These are phyloP conservation scores for Colius striatus DNA, from an alignment of 2,113 vertebrate genomes.

Conservation along the genomic window DNA sequence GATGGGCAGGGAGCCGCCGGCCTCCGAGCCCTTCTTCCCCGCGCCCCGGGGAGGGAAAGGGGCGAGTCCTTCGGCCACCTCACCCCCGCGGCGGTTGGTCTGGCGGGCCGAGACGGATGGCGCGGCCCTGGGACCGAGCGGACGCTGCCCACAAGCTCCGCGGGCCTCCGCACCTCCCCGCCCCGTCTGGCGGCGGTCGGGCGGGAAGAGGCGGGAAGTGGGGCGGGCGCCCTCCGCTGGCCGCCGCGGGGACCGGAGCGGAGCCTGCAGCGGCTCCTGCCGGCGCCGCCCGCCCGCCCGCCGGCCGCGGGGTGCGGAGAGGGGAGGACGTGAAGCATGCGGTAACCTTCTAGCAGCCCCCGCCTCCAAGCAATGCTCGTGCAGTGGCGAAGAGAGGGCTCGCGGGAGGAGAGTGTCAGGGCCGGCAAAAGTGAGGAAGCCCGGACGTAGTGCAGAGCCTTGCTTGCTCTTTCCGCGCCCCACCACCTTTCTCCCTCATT, in stretches of 20 bases:
- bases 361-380: background rate
- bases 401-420: fast-evolving
- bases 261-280: fast-evolving
- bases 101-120: fast-evolving
- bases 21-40: background rate
- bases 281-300: fast-evolving
- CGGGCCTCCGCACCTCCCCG: background rate
- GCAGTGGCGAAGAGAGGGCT: background rate
- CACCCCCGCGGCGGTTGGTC: no score
- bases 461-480: background rate
- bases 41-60: background rate
- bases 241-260: background rate
- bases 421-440: background rate
- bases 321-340: no score
- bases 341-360: fast-evolving
- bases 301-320: background rate
- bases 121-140: fast-evolving
- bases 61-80: background rate
- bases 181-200: background rate
- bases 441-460: no score
- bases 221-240: slow-evolving; percentile 63
- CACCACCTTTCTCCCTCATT: no score
- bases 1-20: background rate
- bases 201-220: background rate
- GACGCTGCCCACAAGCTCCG: no score